Conservation (phyloP, 2,113 vertebrate species). For the Corythaixoides concolor region DNA sequence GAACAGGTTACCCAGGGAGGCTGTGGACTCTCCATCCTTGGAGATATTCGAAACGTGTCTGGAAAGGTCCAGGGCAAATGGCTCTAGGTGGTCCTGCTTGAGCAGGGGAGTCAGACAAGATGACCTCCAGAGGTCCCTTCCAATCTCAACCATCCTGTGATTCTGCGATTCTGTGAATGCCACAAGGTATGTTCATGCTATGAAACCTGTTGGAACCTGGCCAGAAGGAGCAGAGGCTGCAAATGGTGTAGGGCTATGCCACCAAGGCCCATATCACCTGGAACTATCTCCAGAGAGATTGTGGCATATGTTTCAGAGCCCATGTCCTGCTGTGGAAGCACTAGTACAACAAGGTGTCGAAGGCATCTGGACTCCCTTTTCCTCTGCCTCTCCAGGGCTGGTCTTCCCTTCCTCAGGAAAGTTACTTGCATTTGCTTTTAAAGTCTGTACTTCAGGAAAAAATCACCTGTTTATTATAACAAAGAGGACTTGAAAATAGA, state of each 20-base stretch:
- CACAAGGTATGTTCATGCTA: background rate
- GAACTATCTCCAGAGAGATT: background rate
- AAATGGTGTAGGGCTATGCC: background rate
- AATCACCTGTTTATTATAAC: constrained; percentile 2
- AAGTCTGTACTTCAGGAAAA: background rate
- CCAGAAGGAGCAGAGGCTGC: background rate
- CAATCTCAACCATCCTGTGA: accelerated
- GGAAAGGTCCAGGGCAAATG: background rate
- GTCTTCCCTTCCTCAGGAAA: background rate
- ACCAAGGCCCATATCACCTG: background rate
- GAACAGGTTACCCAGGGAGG: background rate
- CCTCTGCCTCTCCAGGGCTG: background rate
- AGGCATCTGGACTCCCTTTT: background rate
- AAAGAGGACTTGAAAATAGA: constrained; percentile 11
- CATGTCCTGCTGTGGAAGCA: background rate
- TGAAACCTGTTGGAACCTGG: background rate
- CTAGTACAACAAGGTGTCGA: background rate
- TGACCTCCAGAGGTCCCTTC: background rate
- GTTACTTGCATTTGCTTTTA: background rate
- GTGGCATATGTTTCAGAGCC: background rate
- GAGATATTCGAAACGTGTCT: background rate
- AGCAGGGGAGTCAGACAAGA: background rate
- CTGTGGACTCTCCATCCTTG: background rate
- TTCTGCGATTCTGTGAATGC: background rate
- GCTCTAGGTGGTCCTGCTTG: background rate